Percentiles rank a stretch among this genome's conserved stretches.
These are phyloP conservation scores for Epirrhoe alternata DNA, from an alignment of 2,888 invertebrate genomes.

Conservation along the genomic window DNA sequence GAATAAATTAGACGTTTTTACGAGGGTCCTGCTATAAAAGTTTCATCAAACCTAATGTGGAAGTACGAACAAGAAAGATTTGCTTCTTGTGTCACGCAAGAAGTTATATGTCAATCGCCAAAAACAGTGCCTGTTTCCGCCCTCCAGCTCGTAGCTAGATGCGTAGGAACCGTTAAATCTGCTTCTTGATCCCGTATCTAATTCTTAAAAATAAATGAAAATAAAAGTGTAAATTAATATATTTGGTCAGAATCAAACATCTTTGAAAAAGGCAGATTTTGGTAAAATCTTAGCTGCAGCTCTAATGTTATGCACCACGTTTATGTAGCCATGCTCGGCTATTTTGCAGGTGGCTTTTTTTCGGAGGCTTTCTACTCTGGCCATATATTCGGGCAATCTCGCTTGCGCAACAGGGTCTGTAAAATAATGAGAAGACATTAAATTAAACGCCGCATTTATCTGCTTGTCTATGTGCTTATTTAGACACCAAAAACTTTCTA, in stretches of 20 bases:
- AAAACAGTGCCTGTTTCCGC: not conserved
- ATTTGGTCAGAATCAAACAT: constrained; percentile 48
- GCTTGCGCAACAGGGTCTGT: constrained; percentile 56
- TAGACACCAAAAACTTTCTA: not conserved
- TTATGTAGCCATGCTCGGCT: constrained; percentile 57
- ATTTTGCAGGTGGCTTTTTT: constrained; percentile 58
- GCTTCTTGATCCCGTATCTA: no score
- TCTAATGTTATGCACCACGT: constrained; percentile 69
- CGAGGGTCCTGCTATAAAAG: constrained; percentile 35
- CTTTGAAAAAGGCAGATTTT: constrained; percentile 64
- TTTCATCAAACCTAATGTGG: constrained; percentile 33
- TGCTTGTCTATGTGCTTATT: not conserved
- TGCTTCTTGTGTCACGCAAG: constrained; percentile 11
- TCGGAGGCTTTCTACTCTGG: constrained; percentile 46
- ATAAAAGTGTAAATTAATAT: not conserved
- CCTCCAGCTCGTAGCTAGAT: no score
- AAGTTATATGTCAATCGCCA: constrained; percentile 3
- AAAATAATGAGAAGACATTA: constrained; percentile 16
- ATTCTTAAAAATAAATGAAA: not conserved
- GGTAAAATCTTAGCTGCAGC: constrained; percentile 64
- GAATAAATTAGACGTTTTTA: constrained; percentile 42
- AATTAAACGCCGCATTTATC: not conserved
- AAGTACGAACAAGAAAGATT: constrained; percentile 22
- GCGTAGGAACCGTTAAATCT: no score
- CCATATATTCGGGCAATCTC: constrained; percentile 46